Percentiles rank a stretch among this genome's conserved stretches.
These are phyloP conservation scores for Drosophila anomelani DNA, from an alignment of 2,888 invertebrate species.

Conservation along the genomic window DNA sequence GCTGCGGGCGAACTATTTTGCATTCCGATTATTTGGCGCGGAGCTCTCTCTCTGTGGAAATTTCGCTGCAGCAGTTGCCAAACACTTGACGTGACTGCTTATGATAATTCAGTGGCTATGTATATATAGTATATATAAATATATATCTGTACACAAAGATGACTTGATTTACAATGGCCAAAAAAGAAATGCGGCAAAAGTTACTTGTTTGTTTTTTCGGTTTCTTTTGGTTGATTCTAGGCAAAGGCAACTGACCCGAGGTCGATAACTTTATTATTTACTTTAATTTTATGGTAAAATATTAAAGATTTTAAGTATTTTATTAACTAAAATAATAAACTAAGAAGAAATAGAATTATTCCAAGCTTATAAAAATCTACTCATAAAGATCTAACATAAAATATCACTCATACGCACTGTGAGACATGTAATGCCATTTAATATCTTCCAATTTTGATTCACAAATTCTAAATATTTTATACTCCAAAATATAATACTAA, in stretches of 20 bases:
- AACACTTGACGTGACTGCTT: constrained; percentile 56
- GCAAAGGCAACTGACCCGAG: constrained; percentile 8
- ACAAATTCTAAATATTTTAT: no score
- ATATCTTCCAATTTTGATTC: not conserved
- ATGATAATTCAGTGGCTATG: constrained; percentile 59
- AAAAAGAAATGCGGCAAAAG: constrained; percentile 47
- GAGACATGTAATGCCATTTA: not conserved
- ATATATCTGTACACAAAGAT: constrained; percentile 12
- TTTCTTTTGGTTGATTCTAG: not conserved
- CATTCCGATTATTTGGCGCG: constrained; percentile 49
- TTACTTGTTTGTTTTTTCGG: not conserved
- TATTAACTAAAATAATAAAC: no score
- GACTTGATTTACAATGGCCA: constrained; percentile 54
- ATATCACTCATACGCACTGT: no score
- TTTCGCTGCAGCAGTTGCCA: constrained; percentile 53
- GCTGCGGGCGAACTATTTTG: constrained; percentile 57
- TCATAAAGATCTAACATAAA: no score
- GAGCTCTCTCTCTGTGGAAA: constrained; percentile 40
- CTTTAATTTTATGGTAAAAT: not conserved
- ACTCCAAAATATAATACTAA: no score
- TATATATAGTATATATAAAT: constrained; percentile 14
- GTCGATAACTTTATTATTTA: constrained; percentile 2
- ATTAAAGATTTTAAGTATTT: not conserved
- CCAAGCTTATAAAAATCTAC: no score
- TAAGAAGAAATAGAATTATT: no score